Evolutionary conservation across 2,888 invertebrate genomes (phyloP).

Genomic region (Plutella xylostella): DNA sequence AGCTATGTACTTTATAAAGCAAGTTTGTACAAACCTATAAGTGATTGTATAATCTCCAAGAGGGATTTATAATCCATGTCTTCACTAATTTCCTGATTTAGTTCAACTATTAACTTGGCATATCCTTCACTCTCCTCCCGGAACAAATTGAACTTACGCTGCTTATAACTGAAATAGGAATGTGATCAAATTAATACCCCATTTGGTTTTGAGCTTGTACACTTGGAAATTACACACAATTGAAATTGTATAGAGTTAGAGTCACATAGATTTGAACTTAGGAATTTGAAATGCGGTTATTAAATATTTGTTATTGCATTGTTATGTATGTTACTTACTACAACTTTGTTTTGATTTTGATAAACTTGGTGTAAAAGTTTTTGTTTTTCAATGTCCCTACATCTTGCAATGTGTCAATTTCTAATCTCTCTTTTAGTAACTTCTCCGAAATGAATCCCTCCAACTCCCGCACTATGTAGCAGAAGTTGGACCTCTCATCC

Average conservation of each 20-base stretch:
- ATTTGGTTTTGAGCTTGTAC: too few relatives aligned
- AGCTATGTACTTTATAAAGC: too few relatives aligned
- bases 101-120: constrained; percentile 93
- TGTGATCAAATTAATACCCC: not conserved
- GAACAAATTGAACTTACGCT: constrained; percentile 98
- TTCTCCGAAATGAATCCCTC: constrained; percentile 88
- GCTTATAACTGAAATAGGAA: constrained; percentile 88
- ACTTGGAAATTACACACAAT: too few relatives aligned
- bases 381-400: constrained; percentile 90
- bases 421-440: constrained; percentile 90
- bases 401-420: constrained; percentile 94
- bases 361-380: constrained; percentile 93
- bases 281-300: too few relatives aligned
- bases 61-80: constrained; percentile 75
- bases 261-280: too few relatives aligned
- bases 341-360: constrained; percentile 97
- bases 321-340: constrained; percentile 80
- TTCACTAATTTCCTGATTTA: constrained; percentile 84
- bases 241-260: too few relatives aligned
- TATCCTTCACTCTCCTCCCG: constrained; percentile 99
- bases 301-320: too few relatives aligned
- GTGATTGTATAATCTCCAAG: constrained; percentile 90
- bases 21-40: too few relatives aligned
- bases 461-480: constrained; percentile 81
- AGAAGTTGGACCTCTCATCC: constrained; percentile 81